A percentile compares a stretch with the other conserved stretches of the same genome.
Evolutionary conservation across 2,888 invertebrate species (phyloP).

Genomic region (Limnephilus auricula): DNA sequence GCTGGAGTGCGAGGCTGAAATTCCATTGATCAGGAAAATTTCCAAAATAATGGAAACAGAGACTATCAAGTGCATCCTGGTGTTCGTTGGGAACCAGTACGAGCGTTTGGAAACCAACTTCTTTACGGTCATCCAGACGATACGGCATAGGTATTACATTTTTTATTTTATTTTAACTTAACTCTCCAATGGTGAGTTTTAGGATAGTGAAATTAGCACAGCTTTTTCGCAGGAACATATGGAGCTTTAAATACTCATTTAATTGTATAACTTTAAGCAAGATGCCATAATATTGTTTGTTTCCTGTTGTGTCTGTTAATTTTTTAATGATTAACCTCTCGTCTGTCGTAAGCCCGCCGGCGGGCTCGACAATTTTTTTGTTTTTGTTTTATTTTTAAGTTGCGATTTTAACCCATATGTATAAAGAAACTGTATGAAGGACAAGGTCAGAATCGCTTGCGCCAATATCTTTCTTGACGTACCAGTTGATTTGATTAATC

Average conservation of each 20-base stretch:
- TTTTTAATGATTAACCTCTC: too few relatives aligned
- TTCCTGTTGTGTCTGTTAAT: too few relatives aligned
- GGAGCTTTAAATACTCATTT: background rate
- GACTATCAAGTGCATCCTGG: constrained; percentile 50
- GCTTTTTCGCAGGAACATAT: too few relatives aligned
- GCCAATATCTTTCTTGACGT: too few relatives aligned
- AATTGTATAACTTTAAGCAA: background rate
- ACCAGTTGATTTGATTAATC: too few relatives aligned
- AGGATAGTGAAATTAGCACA: background rate
- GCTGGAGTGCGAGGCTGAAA: background rate
- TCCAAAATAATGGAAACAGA: constrained; percentile 48
- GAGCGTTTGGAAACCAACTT: background rate
- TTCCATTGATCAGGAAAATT: background rate
- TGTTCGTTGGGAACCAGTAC: constrained; percentile 21
- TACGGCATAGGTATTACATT: constrained; percentile 41
- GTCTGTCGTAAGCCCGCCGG: too few relatives aligned
- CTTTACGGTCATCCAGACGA: background rate
- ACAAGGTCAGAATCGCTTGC: too few relatives aligned
- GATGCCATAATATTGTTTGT: too few relatives aligned
- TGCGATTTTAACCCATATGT: too few relatives aligned
- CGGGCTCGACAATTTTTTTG: too few relatives aligned
- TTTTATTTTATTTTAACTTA: background rate
- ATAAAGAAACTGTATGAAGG: too few relatives aligned
- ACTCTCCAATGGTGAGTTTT: background rate
- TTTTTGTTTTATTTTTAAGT: too few relatives aligned